phyloP scores from a whole-genome alignment of 1,140 invertebrate genomes.

The Sitobion miscanthi region DNA sequence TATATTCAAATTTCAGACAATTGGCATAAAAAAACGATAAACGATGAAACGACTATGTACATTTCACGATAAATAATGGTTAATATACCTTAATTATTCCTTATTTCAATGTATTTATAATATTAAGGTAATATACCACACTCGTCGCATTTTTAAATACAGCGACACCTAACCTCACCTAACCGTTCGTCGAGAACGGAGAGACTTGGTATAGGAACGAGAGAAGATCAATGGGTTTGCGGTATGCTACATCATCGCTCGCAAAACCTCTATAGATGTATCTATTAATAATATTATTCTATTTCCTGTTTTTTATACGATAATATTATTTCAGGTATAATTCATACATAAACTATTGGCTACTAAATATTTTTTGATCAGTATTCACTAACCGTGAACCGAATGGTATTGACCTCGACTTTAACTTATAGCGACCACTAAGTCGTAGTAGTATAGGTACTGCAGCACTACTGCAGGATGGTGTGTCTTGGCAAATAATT shows the following conservation, averaged over 20 bases:
- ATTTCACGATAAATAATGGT: neutral
- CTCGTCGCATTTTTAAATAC: neutral
- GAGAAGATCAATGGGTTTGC: neutral
- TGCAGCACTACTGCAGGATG: too few relatives aligned
- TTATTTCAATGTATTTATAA: constrained; percentile 7
- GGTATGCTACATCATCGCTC: neutral
- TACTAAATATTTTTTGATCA: too few relatives aligned
- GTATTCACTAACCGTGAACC: too few relatives aligned
- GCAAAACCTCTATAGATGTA: neutral
- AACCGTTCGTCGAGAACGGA: neutral
- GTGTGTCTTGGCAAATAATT: too few relatives aligned
- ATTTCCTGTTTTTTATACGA: neutral
- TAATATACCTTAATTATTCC: neutral
- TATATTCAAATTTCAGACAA: neutral
- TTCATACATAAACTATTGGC: too few relatives aligned
- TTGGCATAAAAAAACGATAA: neutral
- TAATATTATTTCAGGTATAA: too few relatives aligned
- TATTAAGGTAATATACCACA: neutral
- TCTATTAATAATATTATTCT: neutral
- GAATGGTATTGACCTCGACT: too few relatives aligned
- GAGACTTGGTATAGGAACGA: neutral
- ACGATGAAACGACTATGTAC: neutral
- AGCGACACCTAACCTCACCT: neutral
- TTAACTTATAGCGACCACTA: too few relatives aligned
- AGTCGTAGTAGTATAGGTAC: too few relatives aligned